Percentiles rank a stretch among this genome's conserved stretches.
Evolutionary conservation across 2,797 vertebrate genomes (phyloP).

Genomic region (Ceryle rudis): DNA sequence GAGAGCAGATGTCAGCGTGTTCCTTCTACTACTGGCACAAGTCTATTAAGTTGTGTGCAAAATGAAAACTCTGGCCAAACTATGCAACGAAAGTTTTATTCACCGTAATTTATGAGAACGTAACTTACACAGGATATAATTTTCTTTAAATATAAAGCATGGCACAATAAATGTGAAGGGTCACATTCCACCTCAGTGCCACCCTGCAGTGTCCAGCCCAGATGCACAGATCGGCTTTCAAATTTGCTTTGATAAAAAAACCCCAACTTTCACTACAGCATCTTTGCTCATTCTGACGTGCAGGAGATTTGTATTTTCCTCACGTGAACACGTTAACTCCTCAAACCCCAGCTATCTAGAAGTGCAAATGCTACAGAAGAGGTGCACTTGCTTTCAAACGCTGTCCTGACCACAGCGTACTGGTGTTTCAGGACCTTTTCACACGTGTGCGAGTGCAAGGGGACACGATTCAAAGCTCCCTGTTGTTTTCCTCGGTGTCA

Average conservation of each 20-base stretch:
- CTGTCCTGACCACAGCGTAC: background rate
- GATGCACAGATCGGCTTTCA: background rate
- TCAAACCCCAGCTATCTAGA: background rate
- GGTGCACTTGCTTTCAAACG: background rate
- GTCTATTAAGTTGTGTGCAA: background rate
- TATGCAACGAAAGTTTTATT: background rate
- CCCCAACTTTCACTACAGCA: background rate
- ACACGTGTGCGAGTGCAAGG: background rate
- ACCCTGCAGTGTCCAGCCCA: background rate
- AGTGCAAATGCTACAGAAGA: background rate
- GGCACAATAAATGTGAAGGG: background rate
- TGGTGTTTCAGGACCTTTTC: background rate
- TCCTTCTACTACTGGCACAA: background rate
- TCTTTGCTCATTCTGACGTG: background rate
- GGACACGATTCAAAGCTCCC: background rate
- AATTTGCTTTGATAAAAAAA: background rate
- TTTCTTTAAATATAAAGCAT: background rate
- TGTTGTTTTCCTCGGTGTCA: background rate
- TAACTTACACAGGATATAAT: background rate
- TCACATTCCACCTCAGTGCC: background rate
- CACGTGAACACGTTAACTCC: rapidly evolving
- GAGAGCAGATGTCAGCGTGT: background rate
- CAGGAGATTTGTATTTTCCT: background rate
- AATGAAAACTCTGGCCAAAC: conserved; percentile 40
- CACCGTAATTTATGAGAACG: background rate